Base-by-base conservation (phyloP, 1,140 invertebrate genomes). In the Drosophila kikkawai region DNA sequence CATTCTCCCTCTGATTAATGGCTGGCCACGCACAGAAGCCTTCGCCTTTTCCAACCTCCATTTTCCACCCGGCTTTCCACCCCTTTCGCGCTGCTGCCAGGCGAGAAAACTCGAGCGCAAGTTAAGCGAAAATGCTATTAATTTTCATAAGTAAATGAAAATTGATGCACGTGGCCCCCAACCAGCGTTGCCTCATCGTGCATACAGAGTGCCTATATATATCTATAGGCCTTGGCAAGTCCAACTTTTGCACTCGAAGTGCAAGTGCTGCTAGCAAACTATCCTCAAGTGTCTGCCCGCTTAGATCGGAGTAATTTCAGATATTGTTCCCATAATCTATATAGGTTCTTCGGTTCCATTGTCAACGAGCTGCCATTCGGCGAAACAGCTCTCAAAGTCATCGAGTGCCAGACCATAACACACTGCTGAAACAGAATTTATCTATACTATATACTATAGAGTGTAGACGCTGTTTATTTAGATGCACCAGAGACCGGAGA, bases 81-180 rank as follows among this genome's bases (percentile, higher is more conserved):
- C 29, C 59, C 59, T 22, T 64, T 55, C 36, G 29, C 36, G 45
- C 71, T 76, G 34, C 63, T 60, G 44, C 26, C 66, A 36, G 45
- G 67, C 15, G 55, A 53, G 36, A 59, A 60, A 78, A 78, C 75
- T 78, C 57, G 50, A 57, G 66, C 51, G 42, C 74, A 77, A 77
- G 47, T 77, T 77, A 77, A 77, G 63, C 59, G 76, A 79, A 76
- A 79, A 73, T 79, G 77, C 77, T 79, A 79, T 79, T 79, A 79
- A 79, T 79, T 79, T 79, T 79, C 77, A 79, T 79, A 79, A 79
- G 77, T 79, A 79, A 79, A 79, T 79, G 77, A 79, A 79, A 79
- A 79, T 79, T 79, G 76, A 79, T 79, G 66, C 78, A 47, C 57
- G 53, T 42, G 13, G 44, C 51, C 48, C 26, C 12, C 63, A 17